Conservation (phyloP, 2,113 vertebrate genomes). For the Sterrhoptilus dennistouni region DNA sequence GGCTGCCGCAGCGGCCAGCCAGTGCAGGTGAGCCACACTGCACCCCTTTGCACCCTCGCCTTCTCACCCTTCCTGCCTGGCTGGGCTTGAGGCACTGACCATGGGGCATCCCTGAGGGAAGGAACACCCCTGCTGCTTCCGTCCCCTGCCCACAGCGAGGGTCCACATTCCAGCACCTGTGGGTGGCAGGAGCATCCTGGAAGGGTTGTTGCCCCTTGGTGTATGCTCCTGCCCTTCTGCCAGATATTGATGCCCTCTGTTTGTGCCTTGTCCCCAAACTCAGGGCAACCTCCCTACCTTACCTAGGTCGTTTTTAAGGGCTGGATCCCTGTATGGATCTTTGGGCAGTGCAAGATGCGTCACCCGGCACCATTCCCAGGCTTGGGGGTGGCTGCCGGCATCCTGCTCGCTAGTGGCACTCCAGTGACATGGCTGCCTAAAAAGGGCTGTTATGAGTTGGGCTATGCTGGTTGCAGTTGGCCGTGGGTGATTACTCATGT, state of each 20-base stretch:
- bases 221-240: neutral
- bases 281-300: neutral
- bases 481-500: neutral
- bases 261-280: neutral
- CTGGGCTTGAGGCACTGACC: fast-evolving
- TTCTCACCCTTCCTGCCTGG: neutral
- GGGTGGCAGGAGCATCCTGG: neutral
- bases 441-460: slow-evolving; percentile 16
- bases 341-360: neutral
- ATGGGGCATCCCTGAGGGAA: fast-evolving
- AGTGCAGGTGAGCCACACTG: slow-evolving; percentile 82
- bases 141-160: too few species aligned
- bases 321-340: neutral
- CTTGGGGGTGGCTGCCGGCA: neutral
- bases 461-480: neutral
- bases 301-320: neutral
- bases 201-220: fast-evolving
- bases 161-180: fast-evolving
- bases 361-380: neutral
- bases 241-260: neutral
- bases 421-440: slow-evolving; percentile 18
- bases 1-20: slow-evolving; percentile 91
- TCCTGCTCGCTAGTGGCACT: neutral
- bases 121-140: neutral
- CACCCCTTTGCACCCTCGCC: fast-evolving